A percentile compares a stretch with the other conserved stretches of the same genome.
phyloP scores from a whole-genome alignment of 2,797 vertebrate species.

The Bovichtus variegatus region DNA sequence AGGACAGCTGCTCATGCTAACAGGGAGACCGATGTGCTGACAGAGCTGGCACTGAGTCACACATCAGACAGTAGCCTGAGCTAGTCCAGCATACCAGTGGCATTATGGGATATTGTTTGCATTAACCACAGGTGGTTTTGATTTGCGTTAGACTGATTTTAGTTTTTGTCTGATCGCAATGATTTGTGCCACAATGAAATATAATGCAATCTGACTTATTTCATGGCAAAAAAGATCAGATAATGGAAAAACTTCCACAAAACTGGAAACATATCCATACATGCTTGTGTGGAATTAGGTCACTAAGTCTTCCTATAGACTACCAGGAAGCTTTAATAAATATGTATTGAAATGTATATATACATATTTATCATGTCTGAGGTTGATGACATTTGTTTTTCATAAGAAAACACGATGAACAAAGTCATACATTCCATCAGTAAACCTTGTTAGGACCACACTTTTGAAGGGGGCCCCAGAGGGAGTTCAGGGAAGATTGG shows the following conservation, averaged over 20 bases:
- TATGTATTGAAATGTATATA: not conserved
- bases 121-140: not conserved
- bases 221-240: not conserved
- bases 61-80: constrained; percentile 28
- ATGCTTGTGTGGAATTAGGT: not conserved
- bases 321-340: not conserved
- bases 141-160: not conserved
- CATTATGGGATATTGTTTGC: constrained; percentile 1
- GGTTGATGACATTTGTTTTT: not conserved
- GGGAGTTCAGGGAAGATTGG: constrained; percentile 19
- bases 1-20: constrained; percentile 53
- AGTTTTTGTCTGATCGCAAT: not conserved
- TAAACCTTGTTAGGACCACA: constrained; percentile 20
- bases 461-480: constrained; percentile 10
- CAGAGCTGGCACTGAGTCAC: constrained; percentile 22
- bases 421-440: not conserved
- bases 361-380: not conserved
- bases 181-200: not conserved
- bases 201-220: not conserved
- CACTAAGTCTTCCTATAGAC: not conserved
- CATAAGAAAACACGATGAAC: not conserved
- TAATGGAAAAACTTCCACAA: not conserved
- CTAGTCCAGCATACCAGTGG: not conserved
- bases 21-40: constrained; percentile 40
- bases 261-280: not conserved